A percentile compares a stretch with the other conserved stretches of the same genome.
These are phyloP conservation scores for Actinemys pallida DNA, from an alignment of 2,113 vertebrate genomes.

Conservation along the genomic window DNA sequence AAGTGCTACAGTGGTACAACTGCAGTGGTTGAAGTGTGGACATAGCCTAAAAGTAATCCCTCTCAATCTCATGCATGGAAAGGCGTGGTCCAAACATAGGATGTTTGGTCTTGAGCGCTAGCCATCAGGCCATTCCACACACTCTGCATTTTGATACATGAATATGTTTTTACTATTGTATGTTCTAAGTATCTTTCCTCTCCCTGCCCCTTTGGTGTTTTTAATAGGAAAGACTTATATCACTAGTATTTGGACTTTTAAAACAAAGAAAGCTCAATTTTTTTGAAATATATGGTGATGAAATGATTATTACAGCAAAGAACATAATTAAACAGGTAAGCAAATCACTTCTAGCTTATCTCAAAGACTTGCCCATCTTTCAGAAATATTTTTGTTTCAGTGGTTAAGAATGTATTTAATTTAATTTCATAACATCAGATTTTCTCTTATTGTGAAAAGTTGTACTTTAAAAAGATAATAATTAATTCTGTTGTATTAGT, in stretches of 20 bases:
- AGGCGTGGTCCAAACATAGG: neutral
- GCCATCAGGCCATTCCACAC: neutral
- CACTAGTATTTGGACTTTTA: conserved; percentile 94
- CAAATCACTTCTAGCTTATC: neutral
- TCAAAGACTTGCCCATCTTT: neutral
- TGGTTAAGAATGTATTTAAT: neutral
- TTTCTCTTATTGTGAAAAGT: neutral
- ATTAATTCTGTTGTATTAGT: neutral
- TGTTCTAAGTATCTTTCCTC: neutral
- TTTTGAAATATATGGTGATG: conserved; percentile 95
- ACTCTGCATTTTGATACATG: neutral
- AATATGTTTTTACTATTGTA: neutral
- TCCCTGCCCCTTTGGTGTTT: neutral
- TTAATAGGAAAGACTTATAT: conserved; percentile 91
- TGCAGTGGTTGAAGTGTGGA: neutral
- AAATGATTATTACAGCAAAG: conserved; percentile 93
- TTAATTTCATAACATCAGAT: neutral
- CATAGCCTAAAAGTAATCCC: neutral
- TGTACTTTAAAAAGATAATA: neutral
- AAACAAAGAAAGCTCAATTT: conserved; percentile 97
- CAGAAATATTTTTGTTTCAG: neutral
- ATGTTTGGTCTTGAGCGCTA: neutral
- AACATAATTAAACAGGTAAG: conserved; percentile 93
- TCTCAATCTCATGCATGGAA: neutral
- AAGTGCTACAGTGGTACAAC: neutral